These are phyloP conservation scores for Dascyllus trimaculatus DNA, from an alignment of 2,113 vertebrate genomes.

Conservation along the genomic window DNA sequence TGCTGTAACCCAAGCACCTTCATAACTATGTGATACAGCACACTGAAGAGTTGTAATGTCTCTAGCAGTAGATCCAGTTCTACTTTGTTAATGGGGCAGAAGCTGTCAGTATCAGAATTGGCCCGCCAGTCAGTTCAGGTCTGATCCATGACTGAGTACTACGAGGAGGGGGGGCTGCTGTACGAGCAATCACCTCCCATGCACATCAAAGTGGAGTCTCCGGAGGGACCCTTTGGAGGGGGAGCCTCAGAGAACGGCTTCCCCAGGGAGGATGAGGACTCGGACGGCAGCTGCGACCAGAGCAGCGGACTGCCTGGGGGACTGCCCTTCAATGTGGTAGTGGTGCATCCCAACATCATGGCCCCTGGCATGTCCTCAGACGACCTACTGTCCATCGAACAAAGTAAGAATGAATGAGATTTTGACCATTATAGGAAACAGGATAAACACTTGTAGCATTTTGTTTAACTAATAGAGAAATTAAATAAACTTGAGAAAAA, in stretches of 20 bases:
- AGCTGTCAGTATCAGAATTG: constrained; percentile 74
- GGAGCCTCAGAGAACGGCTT: constrained; percentile 86
- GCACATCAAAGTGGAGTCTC: constrained; percentile 90
- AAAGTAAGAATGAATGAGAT: constrained; percentile 77
- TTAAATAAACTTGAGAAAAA: neutral
- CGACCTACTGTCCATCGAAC: constrained; percentile 83
- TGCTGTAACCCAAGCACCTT: constrained; percentile 19
- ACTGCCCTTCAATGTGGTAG: constrained; percentile 88
- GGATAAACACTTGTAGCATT: neutral
- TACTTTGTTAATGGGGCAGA: constrained; percentile 74
- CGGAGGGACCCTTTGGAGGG: constrained; percentile 85
- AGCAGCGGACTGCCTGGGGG: constrained; percentile 78
- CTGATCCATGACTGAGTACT: constrained; percentile 88
- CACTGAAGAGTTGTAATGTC: constrained; percentile 22
- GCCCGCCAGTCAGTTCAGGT: constrained; percentile 79
- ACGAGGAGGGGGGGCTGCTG: constrained; percentile 88
- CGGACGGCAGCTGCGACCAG: constrained; percentile 85
- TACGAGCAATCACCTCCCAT: constrained; percentile 89
- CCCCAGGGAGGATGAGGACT: constrained; percentile 86
- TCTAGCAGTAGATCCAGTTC: constrained; percentile 11
- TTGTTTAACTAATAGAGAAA: no score
- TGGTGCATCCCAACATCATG: constrained; percentile 87
- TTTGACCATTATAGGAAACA: neutral
- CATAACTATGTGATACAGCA: constrained; percentile 6
- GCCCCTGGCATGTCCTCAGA: constrained; percentile 85